phyloP scores from a whole-genome alignment of 64 coral and sea anemone genomes.

The Actinia tenebrosa region DNA sequence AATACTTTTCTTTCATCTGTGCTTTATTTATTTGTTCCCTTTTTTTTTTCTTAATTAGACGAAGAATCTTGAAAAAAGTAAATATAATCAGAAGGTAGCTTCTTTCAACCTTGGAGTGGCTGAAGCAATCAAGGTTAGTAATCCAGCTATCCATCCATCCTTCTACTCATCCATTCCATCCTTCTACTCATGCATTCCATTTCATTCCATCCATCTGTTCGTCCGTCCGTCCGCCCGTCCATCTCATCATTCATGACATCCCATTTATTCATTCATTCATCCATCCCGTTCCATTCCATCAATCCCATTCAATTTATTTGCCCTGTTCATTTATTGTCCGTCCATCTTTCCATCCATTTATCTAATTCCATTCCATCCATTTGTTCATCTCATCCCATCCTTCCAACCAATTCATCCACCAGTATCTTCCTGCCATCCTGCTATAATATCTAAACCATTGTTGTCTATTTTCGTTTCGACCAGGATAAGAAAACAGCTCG shows the following conservation, averaged over 20 bases:
- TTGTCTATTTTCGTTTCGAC: neutral
- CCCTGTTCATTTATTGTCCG: too few relatives aligned
- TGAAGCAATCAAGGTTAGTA: constrained; percentile 73
- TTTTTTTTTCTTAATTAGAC: neutral
- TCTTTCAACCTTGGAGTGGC: constrained; percentile 88
- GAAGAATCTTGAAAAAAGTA: constrained; percentile 76
- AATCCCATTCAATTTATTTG: too few relatives aligned
- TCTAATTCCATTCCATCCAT: too few relatives aligned
- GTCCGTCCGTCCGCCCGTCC: too few relatives aligned
- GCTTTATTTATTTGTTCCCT: neutral
- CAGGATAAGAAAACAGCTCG: constrained; percentile 72
- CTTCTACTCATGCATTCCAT: neutral
- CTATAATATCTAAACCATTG: neutral
- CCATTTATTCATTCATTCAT: too few relatives aligned
- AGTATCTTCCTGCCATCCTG: neutral
- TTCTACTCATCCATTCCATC: too few relatives aligned
- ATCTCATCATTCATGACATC: too few relatives aligned
- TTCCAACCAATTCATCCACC: too few relatives aligned
- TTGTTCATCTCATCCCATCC: too few relatives aligned
- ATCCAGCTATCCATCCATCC: neutral
- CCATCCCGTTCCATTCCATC: too few relatives aligned
- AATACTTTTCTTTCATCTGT: too few relatives aligned
- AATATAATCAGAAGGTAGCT: constrained; percentile 83
- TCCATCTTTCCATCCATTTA: too few relatives aligned
- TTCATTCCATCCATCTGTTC: neutral